These are phyloP conservation scores for Callimorpha dominula DNA, from an alignment of 2,888 invertebrate species.

Conservation along the genomic window DNA sequence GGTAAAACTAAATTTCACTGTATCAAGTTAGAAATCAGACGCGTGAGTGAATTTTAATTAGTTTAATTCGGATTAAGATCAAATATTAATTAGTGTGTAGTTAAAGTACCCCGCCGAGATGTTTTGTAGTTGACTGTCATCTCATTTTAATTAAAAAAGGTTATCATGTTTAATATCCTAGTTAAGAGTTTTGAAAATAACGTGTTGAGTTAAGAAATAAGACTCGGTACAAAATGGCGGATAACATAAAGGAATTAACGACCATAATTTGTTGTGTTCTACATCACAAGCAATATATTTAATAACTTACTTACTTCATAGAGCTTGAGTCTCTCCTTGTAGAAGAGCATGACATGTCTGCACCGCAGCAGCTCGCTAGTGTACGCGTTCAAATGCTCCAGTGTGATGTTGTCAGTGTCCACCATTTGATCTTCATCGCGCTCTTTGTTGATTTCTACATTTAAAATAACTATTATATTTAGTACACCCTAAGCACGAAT, in stretches of 20 bases:
- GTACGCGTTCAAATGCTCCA: slow-evolving; percentile 86
- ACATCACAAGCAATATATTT: background rate
- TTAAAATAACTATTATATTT: background rate
- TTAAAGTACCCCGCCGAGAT: no score
- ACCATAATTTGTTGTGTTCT: background rate
- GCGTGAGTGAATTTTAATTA: no score
- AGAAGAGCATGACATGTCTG: slow-evolving; percentile 89
- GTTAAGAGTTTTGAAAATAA: background rate
- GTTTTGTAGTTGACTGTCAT: no score
- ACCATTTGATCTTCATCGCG: slow-evolving; percentile 58
- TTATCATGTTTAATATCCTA: no score
- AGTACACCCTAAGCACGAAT: no score
- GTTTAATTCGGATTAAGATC: no score
- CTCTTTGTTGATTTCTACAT: slow-evolving; percentile 77
- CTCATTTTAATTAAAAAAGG: no score
- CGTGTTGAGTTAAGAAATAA: background rate
- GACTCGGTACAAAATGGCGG: background rate
- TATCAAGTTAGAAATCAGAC: no score
- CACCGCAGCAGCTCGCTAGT: slow-evolving; percentile 89
- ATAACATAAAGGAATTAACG: background rate
- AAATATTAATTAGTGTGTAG: no score
- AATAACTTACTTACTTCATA: slow-evolving; percentile 86
- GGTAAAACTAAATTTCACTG: no score
- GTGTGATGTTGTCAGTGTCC: slow-evolving; percentile 71
- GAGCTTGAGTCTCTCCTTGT: slow-evolving; percentile 89